A percentile compares a stretch with the other conserved stretches of the same genome.
Evolutionary conservation across 1,140 invertebrate species (phyloP).

Genomic region (Augochlora pura): DNA sequence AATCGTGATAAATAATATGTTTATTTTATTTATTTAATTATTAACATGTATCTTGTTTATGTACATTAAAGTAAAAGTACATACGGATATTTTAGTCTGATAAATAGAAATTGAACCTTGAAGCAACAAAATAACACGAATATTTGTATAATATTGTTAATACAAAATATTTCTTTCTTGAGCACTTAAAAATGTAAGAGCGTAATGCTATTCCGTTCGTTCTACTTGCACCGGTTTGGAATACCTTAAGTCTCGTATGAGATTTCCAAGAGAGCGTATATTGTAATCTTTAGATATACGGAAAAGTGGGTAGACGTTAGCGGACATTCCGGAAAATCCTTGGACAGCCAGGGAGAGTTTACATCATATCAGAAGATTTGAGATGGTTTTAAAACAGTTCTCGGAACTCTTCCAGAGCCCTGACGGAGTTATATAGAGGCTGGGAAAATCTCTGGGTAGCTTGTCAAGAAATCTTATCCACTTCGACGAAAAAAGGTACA

Average conservation of each 20-base stretch:
- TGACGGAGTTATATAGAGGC: background rate
- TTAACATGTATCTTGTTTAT: too few relatives aligned
- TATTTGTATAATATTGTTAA: background rate
- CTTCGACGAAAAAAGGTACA: background rate
- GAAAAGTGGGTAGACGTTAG: background rate
- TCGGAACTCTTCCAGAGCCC: background rate
- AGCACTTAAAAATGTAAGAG: too few relatives aligned
- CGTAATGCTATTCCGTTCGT: background rate
- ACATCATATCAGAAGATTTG: constrained; percentile 6
- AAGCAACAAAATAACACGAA: too few relatives aligned
- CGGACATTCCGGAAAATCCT: background rate
- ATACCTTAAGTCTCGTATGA: background rate
- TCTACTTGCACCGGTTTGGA: background rate
- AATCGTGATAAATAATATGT: too few relatives aligned
- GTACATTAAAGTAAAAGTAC: too few relatives aligned
- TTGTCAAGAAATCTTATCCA: background rate
- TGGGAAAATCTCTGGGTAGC: background rate
- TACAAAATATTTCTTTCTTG: background rate
- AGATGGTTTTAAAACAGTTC: constrained; percentile 20
- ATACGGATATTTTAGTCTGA: too few relatives aligned
- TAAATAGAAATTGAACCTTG: too few relatives aligned
- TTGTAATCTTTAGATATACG: background rate
- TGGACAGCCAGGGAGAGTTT: background rate
- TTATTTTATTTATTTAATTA: too few relatives aligned
- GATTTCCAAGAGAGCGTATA: background rate